phyloP scores from a whole-genome alignment of 2,797 vertebrate species.

The Onychomys torridus region DNA sequence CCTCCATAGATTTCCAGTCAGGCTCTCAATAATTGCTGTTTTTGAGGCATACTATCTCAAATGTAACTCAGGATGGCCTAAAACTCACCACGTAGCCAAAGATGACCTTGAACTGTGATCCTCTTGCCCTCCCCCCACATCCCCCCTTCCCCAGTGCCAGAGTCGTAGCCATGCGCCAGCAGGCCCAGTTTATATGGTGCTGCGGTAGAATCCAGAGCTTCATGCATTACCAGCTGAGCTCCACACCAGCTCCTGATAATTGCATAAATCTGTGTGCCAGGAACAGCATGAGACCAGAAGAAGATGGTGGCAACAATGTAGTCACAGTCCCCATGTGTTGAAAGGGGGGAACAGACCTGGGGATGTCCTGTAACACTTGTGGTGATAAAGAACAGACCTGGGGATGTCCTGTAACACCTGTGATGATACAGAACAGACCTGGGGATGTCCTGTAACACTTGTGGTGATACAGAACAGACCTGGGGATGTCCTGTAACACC shows the following conservation, averaged over 20 bases:
- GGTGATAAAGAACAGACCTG: no score
- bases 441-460: not conserved
- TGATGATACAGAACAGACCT: not conserved
- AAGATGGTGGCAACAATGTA: not conserved
- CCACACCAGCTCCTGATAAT: not conserved
- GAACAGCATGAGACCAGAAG: not conserved
- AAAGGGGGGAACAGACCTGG: not conserved
- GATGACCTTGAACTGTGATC: not conserved
- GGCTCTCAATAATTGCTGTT: not conserved
- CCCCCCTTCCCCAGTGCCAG: not conserved
- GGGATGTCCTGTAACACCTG: no score
- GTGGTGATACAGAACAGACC: not conserved
- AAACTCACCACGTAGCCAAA: not conserved
- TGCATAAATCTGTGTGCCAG: no score
- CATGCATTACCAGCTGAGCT: not conserved
- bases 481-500: no score
- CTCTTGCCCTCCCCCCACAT: no score
- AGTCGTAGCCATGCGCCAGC: not conserved
- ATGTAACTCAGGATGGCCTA: not conserved
- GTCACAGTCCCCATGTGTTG: not conserved
- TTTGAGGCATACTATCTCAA: not conserved
- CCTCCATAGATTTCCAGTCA: not conserved
- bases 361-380: no score
- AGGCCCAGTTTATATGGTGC: not conserved
- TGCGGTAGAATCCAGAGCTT: not conserved